Percentiles rank a stretch among this genome's conserved stretches.
Evolutionary conservation across 2,113 vertebrate genomes (phyloP).

Genomic region (Columbina picui): DNA sequence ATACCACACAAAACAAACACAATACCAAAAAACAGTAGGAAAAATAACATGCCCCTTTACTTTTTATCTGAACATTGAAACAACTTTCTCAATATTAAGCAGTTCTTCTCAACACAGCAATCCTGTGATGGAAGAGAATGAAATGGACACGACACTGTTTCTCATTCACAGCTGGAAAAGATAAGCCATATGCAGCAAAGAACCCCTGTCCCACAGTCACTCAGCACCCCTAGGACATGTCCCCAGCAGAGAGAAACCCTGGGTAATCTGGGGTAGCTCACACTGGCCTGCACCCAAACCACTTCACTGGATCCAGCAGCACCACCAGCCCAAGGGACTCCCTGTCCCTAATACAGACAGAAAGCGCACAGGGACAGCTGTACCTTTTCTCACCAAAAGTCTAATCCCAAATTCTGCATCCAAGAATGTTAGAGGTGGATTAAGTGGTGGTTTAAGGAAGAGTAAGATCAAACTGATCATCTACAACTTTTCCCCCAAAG

Average conservation of each 20-base stretch:
- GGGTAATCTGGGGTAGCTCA: not conserved
- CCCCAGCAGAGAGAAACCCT: not conserved
- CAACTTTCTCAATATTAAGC: not conserved
- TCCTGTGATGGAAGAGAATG: not conserved
- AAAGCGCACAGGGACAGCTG: not conserved
- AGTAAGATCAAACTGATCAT: not conserved
- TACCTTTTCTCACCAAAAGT: not conserved
- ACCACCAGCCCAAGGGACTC: not conserved
- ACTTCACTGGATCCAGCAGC: not conserved
- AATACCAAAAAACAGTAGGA: not conserved
- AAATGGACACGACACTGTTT: not conserved
- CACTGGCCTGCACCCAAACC: rapidly evolving
- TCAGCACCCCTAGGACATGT: not conserved
- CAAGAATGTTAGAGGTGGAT: not conserved
- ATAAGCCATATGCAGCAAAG: not conserved
- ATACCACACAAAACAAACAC: no score
- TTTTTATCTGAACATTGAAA: not conserved
- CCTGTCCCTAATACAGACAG: not conserved
- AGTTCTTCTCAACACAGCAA: not conserved
- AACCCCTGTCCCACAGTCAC: not conserved
- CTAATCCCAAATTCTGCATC: not conserved
- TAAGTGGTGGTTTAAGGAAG: not conserved
- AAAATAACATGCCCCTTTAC: not conserved
- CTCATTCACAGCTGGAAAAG: not conserved
- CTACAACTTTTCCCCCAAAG: not conserved